These are phyloP conservation scores for Drosophila cognata DNA, from an alignment of 2,888 invertebrate species.

Conservation along the genomic window DNA sequence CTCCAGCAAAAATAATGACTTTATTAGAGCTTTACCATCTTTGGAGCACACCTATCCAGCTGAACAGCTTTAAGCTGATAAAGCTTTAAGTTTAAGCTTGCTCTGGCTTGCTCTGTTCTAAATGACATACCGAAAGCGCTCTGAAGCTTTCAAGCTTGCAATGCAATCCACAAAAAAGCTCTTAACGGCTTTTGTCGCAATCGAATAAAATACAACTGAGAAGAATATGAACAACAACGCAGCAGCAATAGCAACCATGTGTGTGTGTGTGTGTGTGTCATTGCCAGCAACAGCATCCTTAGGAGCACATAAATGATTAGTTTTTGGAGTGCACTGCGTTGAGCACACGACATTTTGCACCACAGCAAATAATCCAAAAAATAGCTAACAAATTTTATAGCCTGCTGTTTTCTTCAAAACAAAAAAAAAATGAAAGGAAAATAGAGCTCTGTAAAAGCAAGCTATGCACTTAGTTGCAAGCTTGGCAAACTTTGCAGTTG, in stretches of 20 bases:
- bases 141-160: background rate
- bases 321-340: conserved; percentile 26
- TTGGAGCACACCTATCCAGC: background rate
- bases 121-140: conserved; percentile 2
- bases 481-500: conserved; percentile 21
- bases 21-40: no score
- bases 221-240: conserved; percentile 5
- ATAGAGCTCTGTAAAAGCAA: background rate
- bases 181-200: conserved; percentile 17
- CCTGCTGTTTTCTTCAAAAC: background rate
- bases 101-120: background rate
- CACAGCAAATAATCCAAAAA: background rate
- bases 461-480: conserved; percentile 6
- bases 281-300: conserved; percentile 26
- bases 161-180: conserved; percentile 39
- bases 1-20: background rate
- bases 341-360: conserved; percentile 41
- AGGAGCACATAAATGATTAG: conserved; percentile 48
- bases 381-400: background rate
- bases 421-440: background rate
- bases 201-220: conserved; percentile 23
- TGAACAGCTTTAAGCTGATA: background rate
- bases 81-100: conserved; percentile 20
- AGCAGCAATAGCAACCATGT: background rate
- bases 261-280: background rate